Conservation (phyloP, 2,113 vertebrate genomes). For the Cyanoderma ruficeps region DNA sequence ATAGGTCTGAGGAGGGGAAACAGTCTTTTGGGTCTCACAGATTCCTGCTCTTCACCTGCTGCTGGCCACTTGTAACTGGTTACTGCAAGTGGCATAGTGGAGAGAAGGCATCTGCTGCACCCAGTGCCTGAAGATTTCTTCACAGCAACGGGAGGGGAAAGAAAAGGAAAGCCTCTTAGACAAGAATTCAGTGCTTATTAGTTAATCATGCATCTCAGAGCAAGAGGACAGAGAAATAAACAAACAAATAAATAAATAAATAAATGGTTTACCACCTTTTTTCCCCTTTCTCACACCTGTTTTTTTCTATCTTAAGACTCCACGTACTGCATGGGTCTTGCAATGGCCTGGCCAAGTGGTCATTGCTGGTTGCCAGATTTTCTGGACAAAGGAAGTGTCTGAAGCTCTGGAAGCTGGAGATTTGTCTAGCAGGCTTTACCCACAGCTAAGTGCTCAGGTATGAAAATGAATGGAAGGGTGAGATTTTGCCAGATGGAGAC, state of each 20-base stretch:
- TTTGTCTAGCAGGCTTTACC: conserved; percentile 77
- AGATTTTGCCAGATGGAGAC: neutral
- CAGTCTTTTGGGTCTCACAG: neutral
- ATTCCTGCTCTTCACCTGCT: neutral
- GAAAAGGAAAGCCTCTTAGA: neutral
- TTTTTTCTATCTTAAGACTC: conserved; percentile 58
- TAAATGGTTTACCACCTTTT: neutral
- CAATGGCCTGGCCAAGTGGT: conserved; percentile 94
- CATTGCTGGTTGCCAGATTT: conserved; percentile 91
- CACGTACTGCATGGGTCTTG: conserved; percentile 84
- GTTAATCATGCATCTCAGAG: neutral
- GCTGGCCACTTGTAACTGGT: neutral
- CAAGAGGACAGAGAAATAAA: neutral
- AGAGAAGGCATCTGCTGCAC: neutral
- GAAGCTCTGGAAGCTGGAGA: conserved; percentile 81
- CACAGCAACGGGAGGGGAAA: neutral
- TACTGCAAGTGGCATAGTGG: neutral
- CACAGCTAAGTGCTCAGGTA: conserved; percentile 85
- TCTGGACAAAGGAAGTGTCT: conserved; percentile 89
- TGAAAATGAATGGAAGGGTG: neutral
- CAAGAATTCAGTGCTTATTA: neutral
- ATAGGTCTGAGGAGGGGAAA: neutral
- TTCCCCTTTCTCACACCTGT: neutral
- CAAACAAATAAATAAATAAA: neutral
- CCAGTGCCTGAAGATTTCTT: neutral